Evolutionary conservation across 2,888 invertebrate genomes (phyloP).

Genomic region (Lepidocyrtinus sp.): DNA sequence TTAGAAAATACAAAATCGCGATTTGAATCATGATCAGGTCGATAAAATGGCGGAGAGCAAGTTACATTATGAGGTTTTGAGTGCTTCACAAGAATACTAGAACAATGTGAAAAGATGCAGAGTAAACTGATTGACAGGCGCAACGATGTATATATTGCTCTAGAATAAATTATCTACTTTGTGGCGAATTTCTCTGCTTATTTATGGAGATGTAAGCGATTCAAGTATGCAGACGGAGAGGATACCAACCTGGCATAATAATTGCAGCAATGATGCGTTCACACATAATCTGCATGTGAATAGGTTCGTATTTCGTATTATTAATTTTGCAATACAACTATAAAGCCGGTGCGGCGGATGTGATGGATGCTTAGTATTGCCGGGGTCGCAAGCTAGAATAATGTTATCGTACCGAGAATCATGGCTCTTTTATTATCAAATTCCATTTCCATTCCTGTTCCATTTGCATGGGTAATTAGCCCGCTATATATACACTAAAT

Average conservation of each 20-base stretch:
- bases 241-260: no score
- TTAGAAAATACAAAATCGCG: no score
- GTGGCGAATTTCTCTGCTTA: background rate
- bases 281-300: background rate
- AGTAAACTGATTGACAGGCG: background rate
- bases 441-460: conserved; percentile 24
- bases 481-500: conserved; percentile 23
- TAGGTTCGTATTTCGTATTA: background rate
- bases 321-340: background rate
- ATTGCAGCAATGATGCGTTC: background rate
- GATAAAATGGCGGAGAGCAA: no score
- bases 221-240: no score
- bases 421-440: conserved; percentile 7
- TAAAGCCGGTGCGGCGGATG: background rate
- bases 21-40: no score
- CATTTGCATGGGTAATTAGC: conserved; percentile 53
- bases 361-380: background rate
- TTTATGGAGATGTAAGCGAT: background rate
- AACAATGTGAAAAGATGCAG: background rate
- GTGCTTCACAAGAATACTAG: background rate
- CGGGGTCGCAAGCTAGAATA: background rate
- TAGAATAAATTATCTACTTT: background rate
- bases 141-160: background rate
- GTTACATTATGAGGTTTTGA: no score
- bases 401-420: background rate